Percentiles rank a stretch among this genome's conserved stretches.
These are phyloP conservation scores for Eupeodes luniger DNA, from an alignment of 2,888 invertebrate genomes.

Conservation along the genomic window DNA sequence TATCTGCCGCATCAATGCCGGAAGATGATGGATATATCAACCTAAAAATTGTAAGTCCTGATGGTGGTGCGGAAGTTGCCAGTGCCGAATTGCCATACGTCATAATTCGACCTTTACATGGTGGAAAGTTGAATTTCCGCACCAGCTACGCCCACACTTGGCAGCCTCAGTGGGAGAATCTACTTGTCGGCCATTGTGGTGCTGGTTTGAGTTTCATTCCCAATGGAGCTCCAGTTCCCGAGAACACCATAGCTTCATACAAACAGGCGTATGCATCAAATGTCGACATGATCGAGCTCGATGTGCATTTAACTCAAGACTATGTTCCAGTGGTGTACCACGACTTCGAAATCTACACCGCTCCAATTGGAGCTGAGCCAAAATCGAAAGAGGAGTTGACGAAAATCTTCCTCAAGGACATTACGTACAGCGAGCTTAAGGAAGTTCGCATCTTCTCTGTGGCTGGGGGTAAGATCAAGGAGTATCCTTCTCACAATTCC, in stretches of 20 bases:
- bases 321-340: constrained; percentile 97
- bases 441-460: constrained; percentile 94
- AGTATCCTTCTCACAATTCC: constrained; percentile 88
- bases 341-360: constrained; percentile 93
- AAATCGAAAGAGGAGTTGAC: constrained; percentile 90
- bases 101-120: constrained; percentile 81
- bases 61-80: constrained; percentile 89
- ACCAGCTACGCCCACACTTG: constrained; percentile 93
- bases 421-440: constrained; percentile 94
- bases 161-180: constrained; percentile 92
- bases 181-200: constrained; percentile 98
- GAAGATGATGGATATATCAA: constrained; percentile 90
- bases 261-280: constrained; percentile 95
- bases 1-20: constrained; percentile 91
- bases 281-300: constrained; percentile 99
- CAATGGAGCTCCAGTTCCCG: constrained; percentile 89
- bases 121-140: constrained; percentile 88
- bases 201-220: constrained; percentile 93
- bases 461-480: constrained; percentile 88
- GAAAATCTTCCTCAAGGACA: constrained; percentile 96
- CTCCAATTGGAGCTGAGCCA: constrained; percentile 88
- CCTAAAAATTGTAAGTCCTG: constrained; percentile 89
- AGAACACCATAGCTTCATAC: constrained; percentile 98
- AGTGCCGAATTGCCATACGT: constrained; percentile 88
- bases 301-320: constrained; percentile 98